Evolutionary conservation across 2,797 vertebrate genomes (phyloP).

Genomic region (Megalops cyprinoides): DNA sequence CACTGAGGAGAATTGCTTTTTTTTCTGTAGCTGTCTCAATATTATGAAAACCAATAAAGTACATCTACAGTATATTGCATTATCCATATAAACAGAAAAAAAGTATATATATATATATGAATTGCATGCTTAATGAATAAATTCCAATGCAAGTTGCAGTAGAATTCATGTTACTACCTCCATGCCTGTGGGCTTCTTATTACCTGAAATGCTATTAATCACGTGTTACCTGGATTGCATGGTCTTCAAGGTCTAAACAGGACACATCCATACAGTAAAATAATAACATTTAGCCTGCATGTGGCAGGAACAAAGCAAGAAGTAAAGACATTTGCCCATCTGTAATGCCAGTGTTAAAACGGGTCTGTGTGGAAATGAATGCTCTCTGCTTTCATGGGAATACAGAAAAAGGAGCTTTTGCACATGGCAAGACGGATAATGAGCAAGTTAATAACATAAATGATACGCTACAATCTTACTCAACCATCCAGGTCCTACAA

Average conservation of each 20-base stretch:
- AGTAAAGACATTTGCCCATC: background rate
- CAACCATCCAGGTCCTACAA: slow-evolving; percentile 95
- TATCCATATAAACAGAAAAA: slow-evolving; percentile 32
- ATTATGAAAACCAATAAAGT: slow-evolving; percentile 43
- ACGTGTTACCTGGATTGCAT: background rate
- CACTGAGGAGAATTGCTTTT: slow-evolving; percentile 31
- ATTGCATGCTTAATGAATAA: background rate
- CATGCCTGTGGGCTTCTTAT: background rate
- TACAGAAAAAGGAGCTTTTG: slow-evolving; percentile 62
- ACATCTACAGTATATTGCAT: slow-evolving; percentile 31
- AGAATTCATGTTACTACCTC: background rate
- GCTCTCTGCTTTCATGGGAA: slow-evolving; percentile 12
- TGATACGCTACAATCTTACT: slow-evolving; percentile 96
- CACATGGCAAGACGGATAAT: slow-evolving; percentile 93
- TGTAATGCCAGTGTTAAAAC: slow-evolving; percentile 9
- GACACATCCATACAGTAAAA: background rate
- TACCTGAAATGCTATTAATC: background rate
- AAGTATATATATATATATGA: slow-evolving; percentile 6
- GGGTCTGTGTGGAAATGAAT: slow-evolving; percentile 1
- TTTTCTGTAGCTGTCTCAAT: slow-evolving; percentile 16
- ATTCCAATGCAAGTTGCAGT: background rate
- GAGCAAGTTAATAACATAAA: slow-evolving; percentile 99
- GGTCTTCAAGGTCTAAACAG: background rate
- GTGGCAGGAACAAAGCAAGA: background rate
- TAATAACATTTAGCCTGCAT: slow-evolving; percentile 1